Evolutionary conservation across 23 tunicate genomes (phyloP).

Genomic region (Trididemnum clinides): DNA sequence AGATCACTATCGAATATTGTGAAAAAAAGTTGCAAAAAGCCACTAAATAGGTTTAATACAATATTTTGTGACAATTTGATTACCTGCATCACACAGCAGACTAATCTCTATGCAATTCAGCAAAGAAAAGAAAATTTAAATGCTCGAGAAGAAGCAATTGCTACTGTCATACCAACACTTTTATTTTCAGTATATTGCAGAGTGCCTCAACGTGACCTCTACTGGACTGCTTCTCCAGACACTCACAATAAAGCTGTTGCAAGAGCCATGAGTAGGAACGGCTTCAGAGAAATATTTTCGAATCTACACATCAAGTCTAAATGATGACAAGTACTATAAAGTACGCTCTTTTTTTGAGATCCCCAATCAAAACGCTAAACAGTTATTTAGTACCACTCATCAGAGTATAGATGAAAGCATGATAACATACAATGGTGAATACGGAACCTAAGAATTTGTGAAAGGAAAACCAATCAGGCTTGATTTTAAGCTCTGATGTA

Average conservation of each 20-base stretch:
- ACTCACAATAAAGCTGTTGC: slow-evolving; percentile 10
- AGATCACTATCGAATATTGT: too few species aligned
- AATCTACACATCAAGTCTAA: background rate
- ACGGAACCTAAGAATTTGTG: slow-evolving; percentile 6
- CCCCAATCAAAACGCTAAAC: background rate
- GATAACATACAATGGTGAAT: background rate
- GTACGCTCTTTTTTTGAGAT: background rate
- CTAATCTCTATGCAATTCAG: background rate
- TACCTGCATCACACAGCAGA: background rate
- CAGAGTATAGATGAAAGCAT: slow-evolving; percentile 22
- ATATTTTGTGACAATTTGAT: background rate
- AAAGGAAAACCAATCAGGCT: background rate
- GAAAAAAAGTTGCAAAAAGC: too few species aligned
- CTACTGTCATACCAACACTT: background rate
- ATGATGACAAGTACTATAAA: slow-evolving; percentile 5
- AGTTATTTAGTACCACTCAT: background rate
- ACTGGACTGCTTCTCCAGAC: slow-evolving; percentile 11
- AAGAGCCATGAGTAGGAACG: background rate
- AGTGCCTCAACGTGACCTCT: slow-evolving; percentile 13
- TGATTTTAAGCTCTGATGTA: slow-evolving; percentile 2
- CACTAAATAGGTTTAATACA: too few species aligned
- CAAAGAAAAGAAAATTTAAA: background rate
- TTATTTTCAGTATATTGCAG: background rate
- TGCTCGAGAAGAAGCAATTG: background rate
- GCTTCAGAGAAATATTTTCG: slow-evolving; percentile 14